Base-by-base conservation (phyloP, 2,113 vertebrate genomes). In the Vanacampus margaritifer region DNA sequence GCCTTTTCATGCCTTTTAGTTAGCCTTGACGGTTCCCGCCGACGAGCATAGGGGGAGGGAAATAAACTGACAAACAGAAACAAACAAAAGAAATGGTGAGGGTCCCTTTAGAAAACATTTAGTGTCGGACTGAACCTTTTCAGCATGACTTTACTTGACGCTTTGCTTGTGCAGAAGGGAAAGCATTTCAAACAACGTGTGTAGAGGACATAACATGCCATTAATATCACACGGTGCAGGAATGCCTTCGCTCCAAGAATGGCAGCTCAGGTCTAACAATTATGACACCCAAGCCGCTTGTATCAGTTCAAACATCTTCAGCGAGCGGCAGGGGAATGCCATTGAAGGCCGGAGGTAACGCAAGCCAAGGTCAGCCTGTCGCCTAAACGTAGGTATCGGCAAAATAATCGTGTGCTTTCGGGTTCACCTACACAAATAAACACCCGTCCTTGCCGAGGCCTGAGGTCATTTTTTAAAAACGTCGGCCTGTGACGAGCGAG, bases 401-500 rank as follows among this genome's bases (percentile, higher is more conserved):
- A 77, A 75, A 82, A 82, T 82, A 77, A 74, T 71, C 78, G 76
- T 74, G 83, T 79, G 69, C 83, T 86, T 79, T 79, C 86, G 83
- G 84, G 75, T 88, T 85, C 69, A 67, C 78, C 73, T 82, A 61
- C 78, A 76, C 86, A 91, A 92, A 92, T 90, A 93, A 92, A 92
- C 91, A 89, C 51, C 19, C 81, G 85, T 85, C 84, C 46, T 77
- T 66, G 62, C 17, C 56, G 68, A 78, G 84, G 75, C 84, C 86
- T 82, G 77, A 84, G 75, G 82, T 87, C 12, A 86, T 91, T 89
- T 86, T 89, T 57, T 32, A 32, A 32, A 57, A 85, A 75, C 68
- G 73, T 83, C 81, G 81, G 71, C 79, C 86, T 68, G 32, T 73
- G 80, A 54, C 71, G 54, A 74, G 79, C 77, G 62, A 75, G 73